These are phyloP conservation scores for Eunapius fragilis DNA, from an alignment of 37 sponge, comb jelly and placozoan genomes.

Conservation along the genomic window DNA sequence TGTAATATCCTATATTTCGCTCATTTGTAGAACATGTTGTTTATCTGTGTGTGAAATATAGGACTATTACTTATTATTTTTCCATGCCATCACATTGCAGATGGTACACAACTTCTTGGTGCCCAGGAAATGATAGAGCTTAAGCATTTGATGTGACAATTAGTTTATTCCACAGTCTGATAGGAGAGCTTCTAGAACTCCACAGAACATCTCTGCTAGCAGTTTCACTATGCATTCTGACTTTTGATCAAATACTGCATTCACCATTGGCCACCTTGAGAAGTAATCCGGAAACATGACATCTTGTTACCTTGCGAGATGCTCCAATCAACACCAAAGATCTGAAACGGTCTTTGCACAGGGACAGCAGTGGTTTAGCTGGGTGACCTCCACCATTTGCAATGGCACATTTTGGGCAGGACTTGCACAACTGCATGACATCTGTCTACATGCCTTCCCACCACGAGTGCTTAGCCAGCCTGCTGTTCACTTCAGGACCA, in stretches of 20 bases:
- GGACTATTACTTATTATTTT: too few species aligned
- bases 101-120: conserved; percentile 35
- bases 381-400: conserved; percentile 5
- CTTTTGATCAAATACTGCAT: conserved; percentile 58
- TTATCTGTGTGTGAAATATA: too few species aligned
- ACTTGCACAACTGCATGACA: conserved; percentile 16
- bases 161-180: conserved; percentile 36
- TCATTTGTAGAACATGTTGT: too few species aligned
- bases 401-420: conserved; percentile 52
- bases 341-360: conserved; percentile 57
- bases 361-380: conserved; percentile 34
- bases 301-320: conserved; percentile 43
- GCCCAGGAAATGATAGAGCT: conserved; percentile 11
- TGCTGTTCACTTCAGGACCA: conserved; percentile 24
- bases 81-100: conserved; percentile 34
- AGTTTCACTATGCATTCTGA: conserved; percentile 23
- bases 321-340: conserved; percentile 47
- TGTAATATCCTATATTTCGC: too few species aligned
- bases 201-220: conserved; percentile 32
- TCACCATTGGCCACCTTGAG: conserved; percentile 65
- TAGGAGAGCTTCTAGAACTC: conserved; percentile 30
- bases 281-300: conserved; percentile 61
- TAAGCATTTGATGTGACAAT: conserved; percentile 27
- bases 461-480: conserved; percentile 34
- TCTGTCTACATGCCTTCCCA: conserved; percentile 63